Evolutionary conservation across 2,888 invertebrate genomes (phyloP), one percentile per base, ranked within the genome.

Genomic region (Mycalesis mineus): DNA sequence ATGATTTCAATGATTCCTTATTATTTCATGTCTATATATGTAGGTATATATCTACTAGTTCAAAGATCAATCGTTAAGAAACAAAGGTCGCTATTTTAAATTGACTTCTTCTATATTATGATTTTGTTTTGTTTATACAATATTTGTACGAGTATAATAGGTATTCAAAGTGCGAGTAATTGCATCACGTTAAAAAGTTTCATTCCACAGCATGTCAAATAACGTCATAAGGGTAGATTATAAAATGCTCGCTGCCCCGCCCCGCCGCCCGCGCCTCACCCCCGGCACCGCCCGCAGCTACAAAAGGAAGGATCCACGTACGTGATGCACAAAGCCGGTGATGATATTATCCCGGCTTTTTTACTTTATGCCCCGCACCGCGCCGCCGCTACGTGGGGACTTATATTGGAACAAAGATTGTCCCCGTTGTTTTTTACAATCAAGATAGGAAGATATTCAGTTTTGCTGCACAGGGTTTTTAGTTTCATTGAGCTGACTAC

Each of bases 251-350:
- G n/a, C 28, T 14, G 17, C 31, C 48, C 39, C 4, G n/a, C 3
- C 22, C 14, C 29, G 22, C 8, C 14, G 31, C 45, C 45, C 11
- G 36, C 8, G 11, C 42, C 39, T 37, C 44, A 67, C 61, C 33
- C 47, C 47, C 47, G 45, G 13, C 14, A 14, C 29, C 61, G 13
- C 45, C 45, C 45, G 47, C 11, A 11, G 31, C 47, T 15, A 84
- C 85, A 84, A 87, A 80, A 77, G 84, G 81, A 81, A 86, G 87
- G 84, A 84, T 84, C 74, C 68, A 68, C 66, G 82, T 80, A 88
- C 88, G 88, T 89, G 88, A 75, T 72, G 70, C 78, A 88, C 87
- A 89, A 88, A 80, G 81, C 75, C 66, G 66, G 66, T 67, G 69
- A 72, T 69, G 79, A 81, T 84, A 88, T 88, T 88, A 88, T 79